Conservation (phyloP, 2,888 invertebrate species). For the Cantharis flavilabris region DNA sequence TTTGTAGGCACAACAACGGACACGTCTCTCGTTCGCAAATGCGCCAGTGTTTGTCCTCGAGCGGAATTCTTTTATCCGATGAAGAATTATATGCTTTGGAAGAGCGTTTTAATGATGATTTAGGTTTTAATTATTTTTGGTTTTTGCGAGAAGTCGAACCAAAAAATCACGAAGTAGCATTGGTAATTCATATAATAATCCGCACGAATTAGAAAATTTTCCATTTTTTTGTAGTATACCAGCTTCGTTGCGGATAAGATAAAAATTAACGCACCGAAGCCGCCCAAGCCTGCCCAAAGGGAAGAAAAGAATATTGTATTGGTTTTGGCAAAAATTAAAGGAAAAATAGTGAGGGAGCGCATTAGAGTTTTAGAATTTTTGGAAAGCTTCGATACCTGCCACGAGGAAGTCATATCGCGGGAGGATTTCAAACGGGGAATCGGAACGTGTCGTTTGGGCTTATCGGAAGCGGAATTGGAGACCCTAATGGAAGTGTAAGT, state of each 20-base stretch:
- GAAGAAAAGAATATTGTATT: conserved; percentile 69
- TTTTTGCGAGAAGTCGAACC: conserved; percentile 70
- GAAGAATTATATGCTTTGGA: conserved; percentile 72
- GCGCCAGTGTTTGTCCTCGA: conserved; percentile 70
- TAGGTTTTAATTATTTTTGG: conserved; percentile 75
- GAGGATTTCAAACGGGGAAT: conserved; percentile 74
- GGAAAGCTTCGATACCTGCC: conserved; percentile 66
- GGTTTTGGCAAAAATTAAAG: conserved; percentile 75
- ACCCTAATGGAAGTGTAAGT: conserved; percentile 74
- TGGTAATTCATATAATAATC: conserved; percentile 42
- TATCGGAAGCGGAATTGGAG: conserved; percentile 70
- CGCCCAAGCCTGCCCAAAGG: conserved; percentile 43
- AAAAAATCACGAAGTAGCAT: conserved; percentile 49
- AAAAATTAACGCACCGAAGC: conserved; percentile 49
- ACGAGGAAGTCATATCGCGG: conserved; percentile 66
- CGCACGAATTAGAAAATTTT: not conserved
- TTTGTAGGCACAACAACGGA: conserved; percentile 67
- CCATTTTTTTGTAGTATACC: conserved; percentile 46
- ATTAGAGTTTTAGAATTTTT: conserved; percentile 70
- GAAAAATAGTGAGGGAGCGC: conserved; percentile 70
- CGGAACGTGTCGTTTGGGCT: conserved; percentile 66
- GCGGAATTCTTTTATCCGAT: conserved; percentile 68
- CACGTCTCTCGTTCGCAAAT: conserved; percentile 73
- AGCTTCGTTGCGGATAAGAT: conserved; percentile 52
- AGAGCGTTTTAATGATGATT: conserved; percentile 71